These are phyloP conservation scores for Seriola aureovittata DNA, from an alignment of 2,113 vertebrate species.

Conservation along the genomic window DNA sequence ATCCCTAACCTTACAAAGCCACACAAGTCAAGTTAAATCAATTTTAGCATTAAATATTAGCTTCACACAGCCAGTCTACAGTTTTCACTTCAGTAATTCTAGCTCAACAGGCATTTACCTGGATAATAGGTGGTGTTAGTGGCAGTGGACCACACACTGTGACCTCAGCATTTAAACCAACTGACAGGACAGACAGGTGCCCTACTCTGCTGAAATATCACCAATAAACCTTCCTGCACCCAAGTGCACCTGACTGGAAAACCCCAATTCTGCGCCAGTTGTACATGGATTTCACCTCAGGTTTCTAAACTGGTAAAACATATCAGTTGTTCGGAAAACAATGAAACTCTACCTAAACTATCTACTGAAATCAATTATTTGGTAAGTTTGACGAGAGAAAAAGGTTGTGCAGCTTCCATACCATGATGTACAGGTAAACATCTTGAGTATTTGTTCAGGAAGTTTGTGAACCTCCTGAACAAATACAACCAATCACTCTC, in stretches of 20 bases:
- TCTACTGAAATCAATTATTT: neutral
- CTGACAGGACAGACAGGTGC: neutral
- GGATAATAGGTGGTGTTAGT: neutral
- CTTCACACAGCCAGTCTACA: neutral
- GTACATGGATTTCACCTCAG: neutral
- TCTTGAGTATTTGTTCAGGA: neutral
- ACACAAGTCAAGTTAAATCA: constrained; percentile 14
- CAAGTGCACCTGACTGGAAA: neutral
- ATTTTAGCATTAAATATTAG: constrained; percentile 6
- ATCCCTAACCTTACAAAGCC: neutral
- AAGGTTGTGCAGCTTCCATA: neutral
- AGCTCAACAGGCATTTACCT: neutral
- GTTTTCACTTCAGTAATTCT: neutral
- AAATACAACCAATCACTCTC: neutral
- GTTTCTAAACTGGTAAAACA: neutral
- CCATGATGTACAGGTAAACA: neutral
- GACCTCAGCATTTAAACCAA: neutral
- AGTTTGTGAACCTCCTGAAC: neutral
- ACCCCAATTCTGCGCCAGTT: neutral
- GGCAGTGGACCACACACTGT: neutral
- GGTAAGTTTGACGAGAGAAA: neutral
- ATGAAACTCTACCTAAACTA: neutral
- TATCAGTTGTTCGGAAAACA: neutral
- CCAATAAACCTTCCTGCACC: neutral
- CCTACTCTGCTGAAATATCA: neutral